These are phyloP conservation scores for Therioaphis trifolii DNA, from an alignment of 2,888 invertebrate genomes.

Conservation along the genomic window DNA sequence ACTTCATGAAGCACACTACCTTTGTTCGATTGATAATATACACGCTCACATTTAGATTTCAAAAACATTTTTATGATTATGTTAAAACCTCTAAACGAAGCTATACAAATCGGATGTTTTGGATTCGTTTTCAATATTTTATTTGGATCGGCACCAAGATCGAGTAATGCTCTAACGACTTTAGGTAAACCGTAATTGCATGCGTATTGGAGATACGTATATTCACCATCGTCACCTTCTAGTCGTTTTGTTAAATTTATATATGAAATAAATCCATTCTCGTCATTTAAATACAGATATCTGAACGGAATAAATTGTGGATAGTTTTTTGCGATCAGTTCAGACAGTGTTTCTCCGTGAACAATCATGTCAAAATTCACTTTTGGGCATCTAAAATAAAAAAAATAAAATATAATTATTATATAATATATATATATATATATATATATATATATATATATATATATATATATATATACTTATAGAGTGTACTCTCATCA, in stretches of 20 bases:
- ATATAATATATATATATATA: too few relatives aligned
- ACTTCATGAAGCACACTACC: slow-evolving; percentile 73
- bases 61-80: slow-evolving; percentile 68
- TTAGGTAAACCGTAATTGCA: slow-evolving; percentile 73
- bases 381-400: slow-evolving; percentile 68
- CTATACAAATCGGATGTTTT: slow-evolving; percentile 66
- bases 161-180: slow-evolving; percentile 69
- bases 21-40: slow-evolving; percentile 67
- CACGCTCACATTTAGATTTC: slow-evolving; percentile 69
- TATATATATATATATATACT: too few relatives aligned
- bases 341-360: slow-evolving; percentile 73
- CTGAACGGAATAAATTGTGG: slow-evolving; percentile 69
- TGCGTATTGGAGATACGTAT: slow-evolving; percentile 75
- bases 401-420: too few relatives aligned
- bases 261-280: slow-evolving; percentile 20
- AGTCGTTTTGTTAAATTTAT: slow-evolving; percentile 65
- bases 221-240: slow-evolving; percentile 70
- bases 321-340: slow-evolving; percentile 72
- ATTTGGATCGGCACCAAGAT: slow-evolving; percentile 66
- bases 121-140: slow-evolving; percentile 63
- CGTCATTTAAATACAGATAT: slow-evolving; percentile 2
- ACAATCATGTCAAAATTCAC: slow-evolving; percentile 73
- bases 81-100: slow-evolving; percentile 65
- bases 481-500: too few relatives aligned
- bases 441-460: too few relatives aligned